Conservation (phyloP, 2,888 invertebrate species). For the Eupsilia transversa region DNA sequence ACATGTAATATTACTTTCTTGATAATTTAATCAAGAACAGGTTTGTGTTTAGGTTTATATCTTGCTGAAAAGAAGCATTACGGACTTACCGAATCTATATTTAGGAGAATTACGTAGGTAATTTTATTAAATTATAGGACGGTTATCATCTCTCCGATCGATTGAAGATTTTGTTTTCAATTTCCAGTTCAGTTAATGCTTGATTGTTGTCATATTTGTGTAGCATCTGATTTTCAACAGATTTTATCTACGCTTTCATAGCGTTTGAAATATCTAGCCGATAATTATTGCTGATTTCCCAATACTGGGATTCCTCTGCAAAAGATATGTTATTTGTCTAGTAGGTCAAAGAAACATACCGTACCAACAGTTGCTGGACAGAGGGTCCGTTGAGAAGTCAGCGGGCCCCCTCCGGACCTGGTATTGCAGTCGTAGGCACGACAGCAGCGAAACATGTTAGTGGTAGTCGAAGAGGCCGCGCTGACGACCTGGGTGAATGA, state of each 20-base stretch:
- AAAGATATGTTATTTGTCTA: constrained; percentile 38
- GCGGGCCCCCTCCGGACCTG: not conserved
- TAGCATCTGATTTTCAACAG: not conserved
- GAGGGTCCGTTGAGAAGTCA: not conserved
- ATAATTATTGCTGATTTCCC: not conserved
- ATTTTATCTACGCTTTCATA: not conserved
- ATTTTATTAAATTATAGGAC: not conserved
- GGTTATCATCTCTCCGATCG: too few relatives aligned
- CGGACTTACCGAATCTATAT: constrained; percentile 35
- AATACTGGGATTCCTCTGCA: constrained; percentile 26
- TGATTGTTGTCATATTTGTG: not conserved
- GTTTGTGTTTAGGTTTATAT: not conserved
- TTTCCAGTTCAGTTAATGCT: not conserved
- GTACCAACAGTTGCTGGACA: not conserved
- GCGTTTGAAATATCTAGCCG: not conserved
- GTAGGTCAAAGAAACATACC: constrained; percentile 33
- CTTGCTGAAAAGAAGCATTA: constrained; percentile 41
- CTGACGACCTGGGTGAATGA: not conserved
- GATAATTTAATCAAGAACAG: not conserved
- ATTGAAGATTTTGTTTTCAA: not conserved
- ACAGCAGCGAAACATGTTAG: not conserved
- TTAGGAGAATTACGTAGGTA: not conserved
- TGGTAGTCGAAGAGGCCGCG: not conserved
- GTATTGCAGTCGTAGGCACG: not conserved
- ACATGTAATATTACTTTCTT: not conserved